Evolutionary conservation across 2,113 vertebrate genomes (phyloP), one percentile per base, ranked within the genome.

Genomic region (Bubo blakistoni): DNA sequence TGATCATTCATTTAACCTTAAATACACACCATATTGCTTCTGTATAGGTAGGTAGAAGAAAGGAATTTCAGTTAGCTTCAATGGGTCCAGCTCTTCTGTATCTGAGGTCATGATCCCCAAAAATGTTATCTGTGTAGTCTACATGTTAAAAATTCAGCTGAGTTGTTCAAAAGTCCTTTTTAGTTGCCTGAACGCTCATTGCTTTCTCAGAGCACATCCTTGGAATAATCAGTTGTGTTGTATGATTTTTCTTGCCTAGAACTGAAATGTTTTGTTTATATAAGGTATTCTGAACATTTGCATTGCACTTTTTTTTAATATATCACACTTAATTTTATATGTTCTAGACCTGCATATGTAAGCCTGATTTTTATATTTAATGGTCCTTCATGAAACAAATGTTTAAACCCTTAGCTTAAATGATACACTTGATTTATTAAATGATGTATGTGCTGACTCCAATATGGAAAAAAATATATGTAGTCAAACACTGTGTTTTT

Each of bases 361-460:
- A 95, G 51, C 27, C 46, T 96, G 80, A 88, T 96, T 71, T 94
- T 46, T 85, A 30, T 92, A 88, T 62, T 94, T 97, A 96, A 96
- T 69, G 52, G 36, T 72, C 32, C 30, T 97, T 95, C 67, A 91
- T 93, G 84, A 96, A 97, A 95, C 6, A 91, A 92, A 74, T 69
- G 51, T 95, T 97, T 95, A 97, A 97, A 95, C 24, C 87, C 72
- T 98, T 97, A 97, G 67, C 62, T 61, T 86, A 96, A 96, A 47
- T 91, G 63, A 81, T 80, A 94, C 54, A 93, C 47, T 91, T 97
- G 91, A 98, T 97, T 97, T 97, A 96, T 86, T 92, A 81, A 85
- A 90, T 26, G 3, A 92, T 76, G 14, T 52, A 79, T 72, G 22
- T 67, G 58, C 66, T 94, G 83, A 97, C 86, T 96, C 88, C 51